Evolutionary conservation across 2,113 vertebrate species (phyloP), one percentile per base, ranked within the genome.

Genomic region (Cyprinodon variegatus): DNA sequence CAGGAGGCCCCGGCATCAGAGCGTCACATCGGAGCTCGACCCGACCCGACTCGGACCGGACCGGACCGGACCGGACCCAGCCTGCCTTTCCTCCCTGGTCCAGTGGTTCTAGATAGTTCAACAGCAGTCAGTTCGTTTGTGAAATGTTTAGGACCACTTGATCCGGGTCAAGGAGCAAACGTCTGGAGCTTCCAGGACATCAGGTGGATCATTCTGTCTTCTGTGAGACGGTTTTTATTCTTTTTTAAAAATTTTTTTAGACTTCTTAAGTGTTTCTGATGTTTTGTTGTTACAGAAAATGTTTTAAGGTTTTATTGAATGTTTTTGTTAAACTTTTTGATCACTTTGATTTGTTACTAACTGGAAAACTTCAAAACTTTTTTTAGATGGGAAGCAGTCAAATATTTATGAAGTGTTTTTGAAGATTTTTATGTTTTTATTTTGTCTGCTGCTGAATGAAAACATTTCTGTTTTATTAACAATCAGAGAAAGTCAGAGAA

Each of bases 91-190:
- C 86, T 68, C 72, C 69, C 40, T 64, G 86, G 79, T 88, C 80
- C 37, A 83, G 86, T 85, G 86, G 86, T 85, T 88, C 83, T 87
- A 29, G 37, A 77, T 73, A 88, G 43, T 86, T 88, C 86, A 83
- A 88, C 86, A 86, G 83, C 73, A 37, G 22, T 78, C 9, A 65
- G 29, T 9, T 39, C 29, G 0, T 79, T 88, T 88, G 83, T 86
- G 86, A 88, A 88, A 88, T 88, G 86, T 88, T 88, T 79, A 86
- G 86, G 86, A 88, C 86, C 86, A 88, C 86, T 88, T 81, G 81
- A 62, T 60, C 81, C 46, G 36, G 62, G 75, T 3, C 4, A 61
- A 36, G 85, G 83, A 73, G 57, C 39, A 65, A 0, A 66, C 76
- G n/a, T 11, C 76, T 41, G 70, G 15, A 46, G 57, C 17, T 36